Evolutionary conservation across 1,140 invertebrate species (phyloP).

Genomic region (Diorhabda carinulata): DNA sequence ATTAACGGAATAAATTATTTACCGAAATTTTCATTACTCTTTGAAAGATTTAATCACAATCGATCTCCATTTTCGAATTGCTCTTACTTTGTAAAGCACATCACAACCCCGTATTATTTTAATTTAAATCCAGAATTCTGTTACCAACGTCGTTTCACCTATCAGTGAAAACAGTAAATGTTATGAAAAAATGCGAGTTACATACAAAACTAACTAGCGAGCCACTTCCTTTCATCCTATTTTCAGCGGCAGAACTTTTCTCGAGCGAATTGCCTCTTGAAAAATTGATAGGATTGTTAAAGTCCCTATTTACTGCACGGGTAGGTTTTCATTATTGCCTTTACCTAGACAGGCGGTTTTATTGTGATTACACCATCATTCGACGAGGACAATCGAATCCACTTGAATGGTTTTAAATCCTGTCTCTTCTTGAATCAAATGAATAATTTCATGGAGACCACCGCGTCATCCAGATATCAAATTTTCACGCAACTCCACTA

Average conservation of each 20-base stretch:
- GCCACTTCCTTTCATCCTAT: background rate
- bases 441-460: background rate
- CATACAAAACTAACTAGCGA: too few relatives aligned
- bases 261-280: conserved; percentile 26
- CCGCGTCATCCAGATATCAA: background rate
- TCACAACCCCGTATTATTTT: too few relatives aligned
- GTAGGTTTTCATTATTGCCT: conserved; percentile 31
- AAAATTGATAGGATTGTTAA: conserved; percentile 35
- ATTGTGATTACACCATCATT: conserved; percentile 32
- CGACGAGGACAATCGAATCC: conserved; percentile 12
- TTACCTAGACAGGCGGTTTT: conserved; percentile 29
- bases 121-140: too few relatives aligned
- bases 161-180: too few relatives aligned
- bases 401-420: conserved; percentile 21
- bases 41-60: too few relatives aligned
- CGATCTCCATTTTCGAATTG: too few relatives aligned
- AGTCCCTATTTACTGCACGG: conserved; percentile 31
- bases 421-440: conserved; percentile 6
- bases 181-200: too few relatives aligned
- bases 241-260: background rate
- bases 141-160: too few relatives aligned
- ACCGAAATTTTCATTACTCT: too few relatives aligned
- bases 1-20: too few relatives aligned
- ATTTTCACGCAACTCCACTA: too few relatives aligned
- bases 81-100: too few relatives aligned